Evolutionary conservation across 2,797 vertebrate genomes (phyloP).

Genomic region (Chlorospingus flavigularis): DNA sequence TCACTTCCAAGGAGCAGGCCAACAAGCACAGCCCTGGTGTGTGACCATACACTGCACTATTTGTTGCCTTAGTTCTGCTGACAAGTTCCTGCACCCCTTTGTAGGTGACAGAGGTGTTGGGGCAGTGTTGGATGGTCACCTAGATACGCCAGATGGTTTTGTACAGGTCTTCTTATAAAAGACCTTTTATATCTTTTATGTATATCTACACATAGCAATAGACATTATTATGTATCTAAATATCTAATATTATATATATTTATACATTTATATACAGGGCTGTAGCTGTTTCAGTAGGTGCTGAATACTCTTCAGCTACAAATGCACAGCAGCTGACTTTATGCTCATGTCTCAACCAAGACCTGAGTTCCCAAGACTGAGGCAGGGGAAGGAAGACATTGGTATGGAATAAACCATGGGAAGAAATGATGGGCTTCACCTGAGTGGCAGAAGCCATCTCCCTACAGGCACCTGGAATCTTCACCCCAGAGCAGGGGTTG

Average conservation of each 20-base stretch:
- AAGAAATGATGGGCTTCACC: not conserved
- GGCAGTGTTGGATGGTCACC: too few species aligned
- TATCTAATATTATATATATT: not conserved
- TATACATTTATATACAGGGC: not conserved
- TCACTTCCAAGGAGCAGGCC: not conserved
- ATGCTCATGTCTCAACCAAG: not conserved
- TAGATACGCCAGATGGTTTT: not conserved
- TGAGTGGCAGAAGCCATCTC: not conserved
- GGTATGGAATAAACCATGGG: not conserved
- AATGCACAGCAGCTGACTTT: not conserved
- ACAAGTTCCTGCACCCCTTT: accelerated
- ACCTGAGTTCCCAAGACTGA: not conserved
- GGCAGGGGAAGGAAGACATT: not conserved
- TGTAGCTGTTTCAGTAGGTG: not conserved
- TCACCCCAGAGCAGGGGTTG: not conserved
- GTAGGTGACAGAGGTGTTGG: not conserved
- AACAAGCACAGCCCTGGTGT: not conserved
- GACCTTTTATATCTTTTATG: not conserved
- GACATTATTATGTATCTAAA: not conserved
- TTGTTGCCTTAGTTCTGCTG: not conserved
- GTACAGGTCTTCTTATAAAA: not conserved
- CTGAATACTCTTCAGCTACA: not conserved
- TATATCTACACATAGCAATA: not conserved
- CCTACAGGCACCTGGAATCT: accelerated
- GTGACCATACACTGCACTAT: accelerated